Evolutionary conservation across 2,888 invertebrate species (phyloP), one percentile per base, ranked within the genome.

Genomic region (Agriopis marginaria): DNA sequence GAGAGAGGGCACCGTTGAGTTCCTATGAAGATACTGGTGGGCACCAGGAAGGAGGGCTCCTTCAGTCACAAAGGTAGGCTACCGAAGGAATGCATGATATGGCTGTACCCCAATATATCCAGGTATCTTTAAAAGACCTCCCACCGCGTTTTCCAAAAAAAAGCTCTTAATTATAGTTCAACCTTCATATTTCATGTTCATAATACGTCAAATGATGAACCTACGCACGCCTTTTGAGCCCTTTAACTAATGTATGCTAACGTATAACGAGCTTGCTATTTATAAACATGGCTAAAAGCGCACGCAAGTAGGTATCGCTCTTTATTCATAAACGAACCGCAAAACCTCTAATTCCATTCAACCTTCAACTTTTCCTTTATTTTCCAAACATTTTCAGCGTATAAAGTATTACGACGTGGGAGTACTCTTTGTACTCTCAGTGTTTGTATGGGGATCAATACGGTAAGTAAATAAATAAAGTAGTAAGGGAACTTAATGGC

Each of bases 371-470:
- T 70, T 69, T 66, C 70, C 66, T 70, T 66, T 70, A 65, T 62
- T 66, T 70, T 54, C 53, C 58, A 73, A 75, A 74, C 74, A 64
- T 72, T 75, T 76, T 68, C 67, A 50, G 67, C 68, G 54, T 67
- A 55, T 64, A 69, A 75, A 73, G 71, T 67, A 63, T 74, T 70
- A 74, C 68, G 68, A 67, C 66, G 75, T 73, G 66, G 70, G 73
- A 53, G 72, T 66, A 64, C 72, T 73, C 74, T 73, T 75, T 72
- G 72, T 73, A 70, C 61, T 44, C 61, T 56, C 69, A 56, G 61
- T 69, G 47, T 68, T 55, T 65, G 62, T 65, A 56, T 47, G 39
- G n/a, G 50, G 65, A 65, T 69, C 65, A 62, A 69, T 69, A 65
- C 45, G 12, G 45, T 23, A 12, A n/a, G 45, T 47, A 58, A 45